A percentile compares a stretch with the other conserved stretches of the same genome.
These are phyloP conservation scores for Fregata magnificens DNA, from an alignment of 2,113 vertebrate species.

Conservation along the genomic window DNA sequence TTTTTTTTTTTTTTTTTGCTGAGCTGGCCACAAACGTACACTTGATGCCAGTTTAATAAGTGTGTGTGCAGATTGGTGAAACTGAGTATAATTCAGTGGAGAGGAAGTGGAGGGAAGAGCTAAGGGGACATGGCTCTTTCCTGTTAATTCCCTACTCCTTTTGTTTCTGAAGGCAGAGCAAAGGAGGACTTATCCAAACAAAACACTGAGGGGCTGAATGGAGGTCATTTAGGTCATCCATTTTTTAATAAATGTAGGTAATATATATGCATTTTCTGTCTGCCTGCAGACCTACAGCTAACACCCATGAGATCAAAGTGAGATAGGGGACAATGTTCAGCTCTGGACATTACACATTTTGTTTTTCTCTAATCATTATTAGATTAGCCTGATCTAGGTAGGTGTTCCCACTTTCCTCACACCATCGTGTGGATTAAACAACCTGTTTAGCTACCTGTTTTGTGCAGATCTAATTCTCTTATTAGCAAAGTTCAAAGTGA, in stretches of 20 bases:
- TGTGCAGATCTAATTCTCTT: not conserved
- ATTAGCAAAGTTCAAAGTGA: not conserved
- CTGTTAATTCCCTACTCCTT: not conserved
- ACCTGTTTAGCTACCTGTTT: not conserved
- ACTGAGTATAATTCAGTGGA: not conserved
- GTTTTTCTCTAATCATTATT: not conserved
- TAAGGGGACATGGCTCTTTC: not conserved
- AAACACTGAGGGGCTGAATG: not conserved
- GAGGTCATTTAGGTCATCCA: not conserved
- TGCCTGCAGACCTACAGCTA: no score
- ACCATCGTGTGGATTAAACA: not conserved
- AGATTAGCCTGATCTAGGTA: not conserved
- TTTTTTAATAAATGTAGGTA: no score
- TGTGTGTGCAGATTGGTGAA: not conserved
- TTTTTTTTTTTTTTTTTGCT: no score
- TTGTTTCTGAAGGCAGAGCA: not conserved
- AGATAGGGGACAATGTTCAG: not conserved
- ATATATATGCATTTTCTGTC: no score
- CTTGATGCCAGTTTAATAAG: not conserved
- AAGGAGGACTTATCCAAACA: not conserved
- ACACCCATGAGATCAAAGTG: not conserved
- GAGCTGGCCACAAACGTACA: not conserved
- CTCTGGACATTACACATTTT: not conserved
- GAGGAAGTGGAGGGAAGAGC: not conserved
- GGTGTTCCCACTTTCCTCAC: not conserved